Base-by-base conservation (phyloP, 2,888 invertebrate genomes). In the Punctoribates punctum region DNA sequence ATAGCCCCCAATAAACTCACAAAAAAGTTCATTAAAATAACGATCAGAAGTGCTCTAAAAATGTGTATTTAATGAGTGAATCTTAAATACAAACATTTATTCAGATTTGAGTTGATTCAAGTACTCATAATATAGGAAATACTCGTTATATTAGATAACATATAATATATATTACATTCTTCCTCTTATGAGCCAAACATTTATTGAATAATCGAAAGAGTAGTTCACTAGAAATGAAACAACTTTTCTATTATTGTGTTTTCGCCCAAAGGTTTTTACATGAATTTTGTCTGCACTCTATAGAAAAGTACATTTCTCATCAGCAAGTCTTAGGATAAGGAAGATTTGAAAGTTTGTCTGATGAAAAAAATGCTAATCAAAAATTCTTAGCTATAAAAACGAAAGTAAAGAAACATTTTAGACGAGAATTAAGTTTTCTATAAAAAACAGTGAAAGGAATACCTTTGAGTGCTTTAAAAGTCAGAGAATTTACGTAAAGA, bases 1-100 rank as follows among this genome's bases (percentile, higher is more conserved):
- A n/a, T n/a, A n/a, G n/a, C 34, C 34, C 34, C 3, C 8, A 34
- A 34, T 34, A 34, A 34, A 34, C 34, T 34, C 34, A 34, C 34
- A n/a, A 62, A 25, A 27, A 62, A 62, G 62, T 29, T 62, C 29
- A 62, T 62, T 62, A 29, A 62, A 62, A 62, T 62, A 62, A 62
- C 25, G 62, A 27, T 4, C 4, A 62, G 11, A 62, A 62, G 62
- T 13, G 29, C 29, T 13, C 6, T 20, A n/a, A 51, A 62, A 54
- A 62, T 29, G 27, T 62, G 27, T 27, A 54, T 54, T 29, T 62
- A 29, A 29, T 62, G 62, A 27, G 62, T 6, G 62, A 62, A 27
- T 62, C 62, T 25, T 29, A 27, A 25, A 62, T 17, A 27, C 5
- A 62, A 27, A 62, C 25, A 62, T 27, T 15, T 25, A n/a, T 54